These are phyloP conservation scores for Hydrozoanthus tunicans DNA, from an alignment of 64 coral and sea anemone genomes.

Conservation along the genomic window DNA sequence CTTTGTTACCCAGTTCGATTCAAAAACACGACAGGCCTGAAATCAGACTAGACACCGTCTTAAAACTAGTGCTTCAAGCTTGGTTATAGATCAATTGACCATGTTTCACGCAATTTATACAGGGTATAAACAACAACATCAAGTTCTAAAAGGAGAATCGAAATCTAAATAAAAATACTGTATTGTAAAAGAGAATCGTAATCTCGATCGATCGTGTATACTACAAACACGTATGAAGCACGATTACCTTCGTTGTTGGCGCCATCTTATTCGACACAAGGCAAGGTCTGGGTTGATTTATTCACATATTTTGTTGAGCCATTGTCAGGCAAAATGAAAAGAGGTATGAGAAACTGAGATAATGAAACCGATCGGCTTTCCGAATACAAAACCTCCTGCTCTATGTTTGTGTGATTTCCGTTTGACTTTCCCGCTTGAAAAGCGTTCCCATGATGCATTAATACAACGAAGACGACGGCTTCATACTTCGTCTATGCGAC, in stretches of 20 bases:
- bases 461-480: neutral
- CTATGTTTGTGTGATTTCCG: constrained; percentile 50
- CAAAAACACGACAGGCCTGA: too few relatives aligned
- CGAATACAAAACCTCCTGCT: neutral
- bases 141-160: neutral
- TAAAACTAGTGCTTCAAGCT: neutral
- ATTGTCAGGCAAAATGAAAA: neutral
- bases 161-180: neutral
- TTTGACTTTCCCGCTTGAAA: constrained; percentile 85
- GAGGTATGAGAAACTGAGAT: neutral
- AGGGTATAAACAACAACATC: neutral
- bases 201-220: neutral
- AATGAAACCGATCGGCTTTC: neutral
- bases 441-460: constrained; percentile 44
- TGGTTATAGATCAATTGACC: neutral
- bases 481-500: constrained; percentile 2
- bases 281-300: neutral
- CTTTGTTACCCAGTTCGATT: too few relatives aligned
- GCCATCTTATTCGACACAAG: constrained; percentile 15
- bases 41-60: too few relatives aligned
- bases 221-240: neutral
- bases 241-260: constrained; percentile 31
- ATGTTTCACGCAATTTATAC: neutral
- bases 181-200: neutral
- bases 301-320: neutral